Evolutionary conservation across 64 coral and sea anemone species (phyloP), one percentile per base, ranked within the genome.

Genomic region (Platygyra sinensis): DNA sequence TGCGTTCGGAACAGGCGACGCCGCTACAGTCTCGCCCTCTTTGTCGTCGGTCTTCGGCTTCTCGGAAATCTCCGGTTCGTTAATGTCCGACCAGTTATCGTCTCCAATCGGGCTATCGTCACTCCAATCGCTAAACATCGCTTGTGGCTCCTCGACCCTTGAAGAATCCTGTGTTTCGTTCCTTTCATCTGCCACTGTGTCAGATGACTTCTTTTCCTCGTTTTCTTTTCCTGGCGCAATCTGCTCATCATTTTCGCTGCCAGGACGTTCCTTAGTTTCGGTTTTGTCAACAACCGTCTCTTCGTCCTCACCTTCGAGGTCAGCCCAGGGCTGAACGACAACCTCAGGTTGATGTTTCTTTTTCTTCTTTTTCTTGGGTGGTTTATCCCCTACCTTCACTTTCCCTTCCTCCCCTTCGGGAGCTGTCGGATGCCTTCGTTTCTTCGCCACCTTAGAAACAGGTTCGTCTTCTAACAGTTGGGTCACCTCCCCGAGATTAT

Each of bases 81-180:
- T 88, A 5, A 92, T 77, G 73, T 98, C 96, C 24, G 91, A 87
- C 96, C 96, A 98, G 8, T 72, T 60, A 54, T 89, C 96, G 39
- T 92, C 96, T 83, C 93, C 96, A 12, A 88, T 90, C 3, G 96
- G 93, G 72, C 96, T 98, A 42, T 93, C 96, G 59, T 98, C 96
- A 46, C 96, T 98, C 96, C 96, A 98, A 52, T 98, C 96, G 81
- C 96, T 98, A 24, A 98, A 98, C 46, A 98, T 86, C n/a, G 10
- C 62, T 2, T 71, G 17, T 25, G 33, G 63, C 39, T 94, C 96
- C 16, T 98, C 96, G 20, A 61, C 74, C 63, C 80, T 91, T 38
- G 91, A 89, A 72, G 86, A 84, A 63, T 83, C 82, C 32, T 32
- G 32, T 11, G 59, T 86, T 38, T 42, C 72, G 30, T 72, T 18